Evolutionary conservation across 23 tunicate genomes (phyloP).

Genomic region (Corella eumyota): DNA sequence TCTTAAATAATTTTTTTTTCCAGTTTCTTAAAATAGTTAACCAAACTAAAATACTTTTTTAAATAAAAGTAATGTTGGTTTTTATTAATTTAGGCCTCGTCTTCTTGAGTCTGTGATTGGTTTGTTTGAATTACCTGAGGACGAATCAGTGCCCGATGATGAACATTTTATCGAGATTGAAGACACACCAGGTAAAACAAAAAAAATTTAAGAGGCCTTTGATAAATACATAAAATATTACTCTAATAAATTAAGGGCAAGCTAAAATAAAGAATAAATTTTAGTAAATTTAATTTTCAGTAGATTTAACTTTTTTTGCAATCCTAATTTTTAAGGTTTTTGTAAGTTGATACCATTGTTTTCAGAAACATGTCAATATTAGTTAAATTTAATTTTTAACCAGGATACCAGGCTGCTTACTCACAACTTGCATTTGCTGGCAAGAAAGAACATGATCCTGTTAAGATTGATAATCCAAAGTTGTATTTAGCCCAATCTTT

Average conservation of each 20-base stretch:
- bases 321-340: no score
- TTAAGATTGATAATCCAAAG: conserved; percentile 76
- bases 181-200: conserved; percentile 67
- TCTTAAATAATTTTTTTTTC: no score
- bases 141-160: conserved; percentile 79
- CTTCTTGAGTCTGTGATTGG: conserved; percentile 81
- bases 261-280: no score
- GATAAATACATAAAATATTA: no score
- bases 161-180: conserved; percentile 93
- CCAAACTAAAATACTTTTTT: background rate
- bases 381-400: no score
- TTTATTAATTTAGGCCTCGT: conserved; percentile 27
- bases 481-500: conserved; percentile 61
- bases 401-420: conserved; percentile 82
- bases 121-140: conserved; percentile 84
- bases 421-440: conserved; percentile 88
- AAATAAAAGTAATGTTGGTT: background rate
- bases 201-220: no score
- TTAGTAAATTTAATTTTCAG: no score
- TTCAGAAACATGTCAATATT: no score
- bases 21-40: background rate
- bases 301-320: no score
- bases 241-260: no score
- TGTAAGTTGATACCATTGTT: no score
- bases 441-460: conserved; percentile 48